Evolutionary conservation across 2,888 invertebrate species (phyloP).

Genomic region (Pseudeuparius sepicola): DNA sequence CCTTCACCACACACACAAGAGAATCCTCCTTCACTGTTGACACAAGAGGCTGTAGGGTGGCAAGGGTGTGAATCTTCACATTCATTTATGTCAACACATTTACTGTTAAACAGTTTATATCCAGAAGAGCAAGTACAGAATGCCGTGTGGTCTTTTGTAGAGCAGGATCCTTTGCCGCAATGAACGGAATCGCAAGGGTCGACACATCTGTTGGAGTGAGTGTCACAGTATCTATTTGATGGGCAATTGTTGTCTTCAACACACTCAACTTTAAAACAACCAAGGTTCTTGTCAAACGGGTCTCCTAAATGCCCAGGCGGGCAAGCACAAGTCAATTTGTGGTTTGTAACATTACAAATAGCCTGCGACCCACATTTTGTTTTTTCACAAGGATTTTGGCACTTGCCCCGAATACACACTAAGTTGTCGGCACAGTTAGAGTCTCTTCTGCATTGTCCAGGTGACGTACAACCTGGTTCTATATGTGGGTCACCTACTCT

Average conservation of each 20-base stretch:
- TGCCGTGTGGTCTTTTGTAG: conserved; percentile 59
- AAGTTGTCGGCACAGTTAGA: conserved; percentile 66
- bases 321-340: conserved; percentile 64
- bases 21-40: conserved; percentile 70
- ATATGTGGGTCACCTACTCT: conserved; percentile 64
- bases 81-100: conserved; percentile 72
- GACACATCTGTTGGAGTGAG: conserved; percentile 65
- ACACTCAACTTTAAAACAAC: conserved; percentile 86
- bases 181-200: conserved; percentile 70
- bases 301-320: conserved; percentile 76
- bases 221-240: conserved; percentile 64
- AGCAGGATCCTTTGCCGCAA: conserved; percentile 75
- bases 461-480: conserved; percentile 65
- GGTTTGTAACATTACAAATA: conserved; percentile 61
- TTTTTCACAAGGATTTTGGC: conserved; percentile 68
- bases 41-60: conserved; percentile 63
- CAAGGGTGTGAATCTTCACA: conserved; percentile 63
- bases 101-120: conserved; percentile 48
- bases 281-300: conserved; percentile 61
- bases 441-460: conserved; percentile 66
- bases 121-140: conserved; percentile 68
- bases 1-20: conserved; percentile 69
- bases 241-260: conserved; percentile 66
- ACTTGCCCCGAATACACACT: conserved; percentile 65
- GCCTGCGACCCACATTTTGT: conserved; percentile 69